Evolutionary conservation across 2,888 invertebrate species (phyloP).

Genomic region (Diabrotica balteata): DNA sequence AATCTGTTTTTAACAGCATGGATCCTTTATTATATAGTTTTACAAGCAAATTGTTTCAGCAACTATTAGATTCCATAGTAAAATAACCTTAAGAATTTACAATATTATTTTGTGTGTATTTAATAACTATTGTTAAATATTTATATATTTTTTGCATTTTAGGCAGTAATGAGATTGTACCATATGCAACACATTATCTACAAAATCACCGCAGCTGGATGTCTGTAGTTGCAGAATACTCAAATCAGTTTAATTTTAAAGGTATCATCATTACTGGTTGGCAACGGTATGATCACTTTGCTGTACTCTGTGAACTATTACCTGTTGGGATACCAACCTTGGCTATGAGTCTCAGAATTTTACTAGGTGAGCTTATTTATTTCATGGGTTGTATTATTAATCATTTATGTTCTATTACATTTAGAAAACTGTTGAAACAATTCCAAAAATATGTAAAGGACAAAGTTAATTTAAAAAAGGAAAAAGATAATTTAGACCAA

Average conservation of each 20-base stretch:
- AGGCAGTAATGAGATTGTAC: conserved; percentile 60
- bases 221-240: conserved; percentile 64
- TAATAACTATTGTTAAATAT: neutral
- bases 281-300: conserved; percentile 75
- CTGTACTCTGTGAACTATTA: conserved; percentile 71
- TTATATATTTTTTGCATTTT: conserved; percentile 18
- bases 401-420: no score
- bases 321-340: conserved; percentile 72
- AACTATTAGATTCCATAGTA: no score
- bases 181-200: conserved; percentile 69
- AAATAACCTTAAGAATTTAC: no score
- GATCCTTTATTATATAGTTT: no score
- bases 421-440: no score
- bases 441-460: no score
- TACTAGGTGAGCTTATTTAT: conserved; percentile 35
- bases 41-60: no score
- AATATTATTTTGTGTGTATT: no score
- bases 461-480: no score
- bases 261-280: conserved; percentile 75
- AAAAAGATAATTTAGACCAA: no score
- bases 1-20: no score
- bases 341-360: conserved; percentile 66
- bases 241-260: conserved; percentile 63
- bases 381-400: no score
- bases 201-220: conserved; percentile 79